These are phyloP conservation scores for Actinopyga echinites DNA, from an alignment of 53 echinoderm and acorn worm species.

Conservation along the genomic window DNA sequence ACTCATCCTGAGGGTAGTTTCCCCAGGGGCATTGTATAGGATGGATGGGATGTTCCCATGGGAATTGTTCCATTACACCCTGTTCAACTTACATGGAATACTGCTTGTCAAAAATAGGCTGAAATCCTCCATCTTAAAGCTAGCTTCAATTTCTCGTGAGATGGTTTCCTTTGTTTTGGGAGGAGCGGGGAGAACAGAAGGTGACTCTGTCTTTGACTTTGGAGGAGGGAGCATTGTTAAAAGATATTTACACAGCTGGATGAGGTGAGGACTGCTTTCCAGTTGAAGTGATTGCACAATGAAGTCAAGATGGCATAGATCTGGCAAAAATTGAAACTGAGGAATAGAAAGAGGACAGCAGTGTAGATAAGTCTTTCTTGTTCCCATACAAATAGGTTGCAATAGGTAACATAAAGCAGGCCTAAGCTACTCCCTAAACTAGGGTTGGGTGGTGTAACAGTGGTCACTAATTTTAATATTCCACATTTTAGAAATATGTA, in stretches of 20 bases:
- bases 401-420: no score
- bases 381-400: no score
- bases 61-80: neutral
- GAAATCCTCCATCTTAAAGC: conserved; percentile 72
- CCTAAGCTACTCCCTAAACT: no score
- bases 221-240: neutral
- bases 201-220: conserved; percentile 25
- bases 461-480: no score
- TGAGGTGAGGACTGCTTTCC: conserved; percentile 71
- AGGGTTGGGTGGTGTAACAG: no score
- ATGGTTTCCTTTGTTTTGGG: conserved; percentile 5
- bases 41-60: no score
- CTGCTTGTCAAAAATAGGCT: conserved; percentile 76
- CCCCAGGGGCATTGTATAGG: no score
- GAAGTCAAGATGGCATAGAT: conserved; percentile 61
- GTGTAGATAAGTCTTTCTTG: no score
- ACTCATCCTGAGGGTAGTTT: no score
- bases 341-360: neutral
- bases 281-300: conserved; percentile 75
- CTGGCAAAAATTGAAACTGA: conserved; percentile 11
- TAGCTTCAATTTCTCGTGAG: conserved; percentile 47
- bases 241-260: conserved; percentile 38
- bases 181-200: conserved; percentile 8
- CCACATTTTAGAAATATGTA: no score
- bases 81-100: conserved; percentile 64